Conservation (phyloP, 2,113 vertebrate species). For the Ptilonorhynchus violaceus region DNA sequence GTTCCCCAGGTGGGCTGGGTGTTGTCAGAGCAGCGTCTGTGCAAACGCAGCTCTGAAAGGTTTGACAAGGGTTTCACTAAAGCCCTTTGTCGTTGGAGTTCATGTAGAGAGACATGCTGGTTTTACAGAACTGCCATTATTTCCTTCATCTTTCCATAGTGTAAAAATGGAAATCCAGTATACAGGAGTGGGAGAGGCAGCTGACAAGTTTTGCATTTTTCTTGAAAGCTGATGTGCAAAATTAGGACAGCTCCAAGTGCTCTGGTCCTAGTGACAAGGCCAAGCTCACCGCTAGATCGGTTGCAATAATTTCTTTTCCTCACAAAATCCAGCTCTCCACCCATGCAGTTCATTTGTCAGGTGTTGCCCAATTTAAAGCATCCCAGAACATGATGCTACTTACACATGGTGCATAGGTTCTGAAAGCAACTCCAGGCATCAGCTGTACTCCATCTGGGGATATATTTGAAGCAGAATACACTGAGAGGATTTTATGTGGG, state of each 20-base stretch:
- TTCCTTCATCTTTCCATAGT: not conserved
- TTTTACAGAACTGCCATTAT: not conserved
- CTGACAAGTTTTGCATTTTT: not conserved
- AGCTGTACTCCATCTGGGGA: not conserved
- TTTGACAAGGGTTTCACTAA: not conserved
- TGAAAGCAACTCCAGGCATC: not conserved
- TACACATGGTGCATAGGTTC: rapidly evolving
- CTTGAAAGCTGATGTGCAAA: not conserved
- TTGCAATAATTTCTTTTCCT: not conserved
- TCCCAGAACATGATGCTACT: not conserved
- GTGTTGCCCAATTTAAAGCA: not conserved
- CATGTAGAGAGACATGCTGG: not conserved
- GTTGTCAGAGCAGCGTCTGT: not conserved
- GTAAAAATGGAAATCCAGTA: not conserved
- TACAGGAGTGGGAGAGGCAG: not conserved
- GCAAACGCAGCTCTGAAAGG: not conserved
- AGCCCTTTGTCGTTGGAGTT: not conserved
- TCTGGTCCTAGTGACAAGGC: not conserved
- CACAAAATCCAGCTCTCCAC: not conserved
- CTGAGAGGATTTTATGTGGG: not conserved
- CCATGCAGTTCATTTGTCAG: not conserved
- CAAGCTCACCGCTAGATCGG: not conserved
- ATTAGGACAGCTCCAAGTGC: not conserved
- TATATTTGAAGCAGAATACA: not conserved
- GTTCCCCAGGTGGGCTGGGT: not conserved